Evolutionary conservation across 2,113 vertebrate genomes (phyloP).

Genomic region (Aegotheles bennettii): DNA sequence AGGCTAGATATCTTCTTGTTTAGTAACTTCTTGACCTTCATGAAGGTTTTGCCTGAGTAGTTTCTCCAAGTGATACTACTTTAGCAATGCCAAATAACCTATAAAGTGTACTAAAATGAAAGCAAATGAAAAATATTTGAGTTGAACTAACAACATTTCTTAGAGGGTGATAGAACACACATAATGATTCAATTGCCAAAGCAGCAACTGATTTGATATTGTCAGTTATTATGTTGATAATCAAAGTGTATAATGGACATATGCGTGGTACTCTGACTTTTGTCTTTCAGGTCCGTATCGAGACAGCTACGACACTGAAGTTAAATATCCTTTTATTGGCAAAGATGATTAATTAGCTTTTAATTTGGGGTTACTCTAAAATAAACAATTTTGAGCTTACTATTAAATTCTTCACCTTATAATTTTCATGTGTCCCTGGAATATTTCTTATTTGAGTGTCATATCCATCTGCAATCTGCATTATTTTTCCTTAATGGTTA

Average conservation of each 20-base stretch:
- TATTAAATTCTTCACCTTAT: neutral
- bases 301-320: slow-evolving; percentile 94
- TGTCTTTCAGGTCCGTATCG: slow-evolving; percentile 90
- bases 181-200: neutral
- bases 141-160: neutral
- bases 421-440: neutral
- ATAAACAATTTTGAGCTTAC: neutral
- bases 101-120: neutral
- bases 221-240: neutral
- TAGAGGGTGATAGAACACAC: neutral
- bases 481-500: slow-evolving; percentile 76
- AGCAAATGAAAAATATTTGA: neutral
- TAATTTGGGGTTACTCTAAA: neutral
- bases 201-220: neutral
- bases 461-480: rapidly evolving
- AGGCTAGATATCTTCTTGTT: neutral
- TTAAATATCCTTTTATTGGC: slow-evolving; percentile 90
- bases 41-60: neutral
- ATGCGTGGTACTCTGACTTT: neutral
- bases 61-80: neutral
- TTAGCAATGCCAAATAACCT: neutral
- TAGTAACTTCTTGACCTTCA: neutral
- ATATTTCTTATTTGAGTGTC: neutral
- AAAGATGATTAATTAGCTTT: neutral
- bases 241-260: neutral